Evolutionary conservation across 2,888 invertebrate species (phyloP).

Genomic region (Clitarchus hookeri): DNA sequence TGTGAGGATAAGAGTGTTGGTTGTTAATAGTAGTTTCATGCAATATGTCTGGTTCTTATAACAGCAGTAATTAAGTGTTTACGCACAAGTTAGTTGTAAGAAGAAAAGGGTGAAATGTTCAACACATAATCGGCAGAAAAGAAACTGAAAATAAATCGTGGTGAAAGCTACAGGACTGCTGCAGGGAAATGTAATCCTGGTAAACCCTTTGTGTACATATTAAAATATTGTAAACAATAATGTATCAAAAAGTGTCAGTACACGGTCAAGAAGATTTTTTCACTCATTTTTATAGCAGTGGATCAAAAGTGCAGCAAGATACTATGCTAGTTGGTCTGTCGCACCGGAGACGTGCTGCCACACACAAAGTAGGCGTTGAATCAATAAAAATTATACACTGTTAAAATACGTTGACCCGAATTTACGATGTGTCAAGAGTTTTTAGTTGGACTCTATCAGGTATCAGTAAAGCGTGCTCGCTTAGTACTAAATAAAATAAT

Average conservation of each 20-base stretch:
- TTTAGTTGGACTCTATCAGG: constrained; percentile 28
- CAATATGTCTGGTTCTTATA: no score
- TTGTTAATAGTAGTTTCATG: no score
- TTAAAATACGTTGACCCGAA: background rate
- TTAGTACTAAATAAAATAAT: background rate
- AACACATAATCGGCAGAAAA: background rate
- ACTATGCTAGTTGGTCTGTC: background rate
- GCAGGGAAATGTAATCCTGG: background rate
- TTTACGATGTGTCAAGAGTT: constrained; percentile 25
- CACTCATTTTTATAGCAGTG: background rate
- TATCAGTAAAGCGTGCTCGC: background rate
- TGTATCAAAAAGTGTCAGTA: background rate
- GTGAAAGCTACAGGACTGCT: background rate
- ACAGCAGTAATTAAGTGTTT: no score
- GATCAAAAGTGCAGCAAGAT: background rate
- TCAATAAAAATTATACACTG: background rate
- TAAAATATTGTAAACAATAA: no score
- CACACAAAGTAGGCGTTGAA: background rate
- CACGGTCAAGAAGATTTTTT: background rate
- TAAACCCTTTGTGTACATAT: background rate
- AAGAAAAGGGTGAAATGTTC: background rate
- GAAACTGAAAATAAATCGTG: background rate
- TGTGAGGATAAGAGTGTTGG: no score
- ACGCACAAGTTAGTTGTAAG: no score
- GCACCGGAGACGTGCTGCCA: background rate